These are phyloP conservation scores for Ciconia nigra DNA, from an alignment of 2,797 vertebrate genomes.

Conservation along the genomic window DNA sequence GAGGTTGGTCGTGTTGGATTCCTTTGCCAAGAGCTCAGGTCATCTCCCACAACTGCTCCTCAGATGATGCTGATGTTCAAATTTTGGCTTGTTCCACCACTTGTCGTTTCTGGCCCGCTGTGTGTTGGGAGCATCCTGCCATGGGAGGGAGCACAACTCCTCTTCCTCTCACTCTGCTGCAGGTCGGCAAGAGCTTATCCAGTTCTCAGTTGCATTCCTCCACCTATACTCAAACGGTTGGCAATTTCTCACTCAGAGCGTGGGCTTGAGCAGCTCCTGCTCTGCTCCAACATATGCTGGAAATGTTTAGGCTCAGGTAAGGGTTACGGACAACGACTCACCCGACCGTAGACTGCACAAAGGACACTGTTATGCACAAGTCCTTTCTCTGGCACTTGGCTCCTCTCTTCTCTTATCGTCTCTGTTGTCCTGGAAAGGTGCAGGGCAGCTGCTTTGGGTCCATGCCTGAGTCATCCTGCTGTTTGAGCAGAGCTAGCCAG, in stretches of 20 bases:
- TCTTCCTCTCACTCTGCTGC: not conserved
- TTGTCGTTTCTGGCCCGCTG: not conserved
- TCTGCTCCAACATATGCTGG: not conserved
- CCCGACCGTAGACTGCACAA: not conserved
- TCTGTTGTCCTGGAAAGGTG: not conserved
- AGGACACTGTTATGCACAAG: not conserved
- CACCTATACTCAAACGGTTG: not conserved
- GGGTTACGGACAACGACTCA: not conserved
- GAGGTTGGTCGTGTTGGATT: not conserved
- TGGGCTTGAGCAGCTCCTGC: not conserved
- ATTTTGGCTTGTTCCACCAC: not conserved
- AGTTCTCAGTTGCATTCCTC: not conserved
- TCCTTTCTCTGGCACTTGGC: not conserved
- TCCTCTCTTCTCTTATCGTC: not conserved
- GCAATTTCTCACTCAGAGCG: not conserved
- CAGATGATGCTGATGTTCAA: not conserved
- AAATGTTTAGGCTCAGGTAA: not conserved
- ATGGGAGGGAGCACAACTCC: not conserved
- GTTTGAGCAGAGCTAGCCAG: not conserved
- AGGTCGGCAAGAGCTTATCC: not conserved
- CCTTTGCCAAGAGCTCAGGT: not conserved
- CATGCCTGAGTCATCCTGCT: not conserved
- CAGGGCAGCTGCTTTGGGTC: not conserved
- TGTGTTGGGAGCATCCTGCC: not conserved
- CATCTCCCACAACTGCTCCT: not conserved